phyloP scores from a whole-genome alignment of 2,888 invertebrate species.

The Poecilobothrus nobilitatus region DNA sequence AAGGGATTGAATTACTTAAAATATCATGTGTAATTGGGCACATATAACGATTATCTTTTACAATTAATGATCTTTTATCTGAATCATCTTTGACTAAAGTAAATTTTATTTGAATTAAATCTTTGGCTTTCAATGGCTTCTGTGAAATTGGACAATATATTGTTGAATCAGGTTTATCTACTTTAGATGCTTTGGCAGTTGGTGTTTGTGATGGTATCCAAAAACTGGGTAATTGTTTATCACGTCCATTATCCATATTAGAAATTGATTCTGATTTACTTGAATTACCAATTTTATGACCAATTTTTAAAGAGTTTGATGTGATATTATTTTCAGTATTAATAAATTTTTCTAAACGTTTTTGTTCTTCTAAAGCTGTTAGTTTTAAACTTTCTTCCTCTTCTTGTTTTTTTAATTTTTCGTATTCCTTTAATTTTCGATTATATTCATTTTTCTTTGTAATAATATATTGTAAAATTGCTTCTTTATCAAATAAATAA shows the following conservation, averaged over 20 bases:
- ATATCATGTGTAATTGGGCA: slow-evolving; percentile 97
- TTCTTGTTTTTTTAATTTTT: slow-evolving; percentile 72
- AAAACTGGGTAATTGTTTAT: slow-evolving; percentile 83
- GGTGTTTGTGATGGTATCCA: slow-evolving; percentile 95
- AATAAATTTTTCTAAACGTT: slow-evolving; percentile 68
- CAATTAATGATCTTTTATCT: slow-evolving; percentile 76
- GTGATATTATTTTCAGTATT: slow-evolving; percentile 69
- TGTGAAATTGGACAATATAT: slow-evolving; percentile 78
- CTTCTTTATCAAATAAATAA: slow-evolving; percentile 92
- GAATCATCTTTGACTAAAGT: slow-evolving; percentile 81
- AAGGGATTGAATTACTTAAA: slow-evolving; percentile 86
- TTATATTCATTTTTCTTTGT: slow-evolving; percentile 88
- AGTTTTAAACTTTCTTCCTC: slow-evolving; percentile 41
- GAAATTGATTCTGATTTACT: slow-evolving; percentile 51
- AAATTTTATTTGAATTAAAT: slow-evolving; percentile 88
- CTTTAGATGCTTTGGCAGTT: slow-evolving; percentile 60
- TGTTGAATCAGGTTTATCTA: slow-evolving; percentile 57
- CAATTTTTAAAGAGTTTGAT: slow-evolving; percentile 29
- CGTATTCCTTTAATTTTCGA: slow-evolving; percentile 83
- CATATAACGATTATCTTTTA: slow-evolving; percentile 88
- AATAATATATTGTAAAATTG: slow-evolving; percentile 89
- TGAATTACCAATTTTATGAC: background rate
- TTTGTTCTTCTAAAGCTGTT: slow-evolving; percentile 63
- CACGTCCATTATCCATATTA: slow-evolving; percentile 68
- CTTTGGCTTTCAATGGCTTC: slow-evolving; percentile 79